phyloP scores from a whole-genome alignment of 92 coral and sea anemone species.

The Phenganax marumi region DNA sequence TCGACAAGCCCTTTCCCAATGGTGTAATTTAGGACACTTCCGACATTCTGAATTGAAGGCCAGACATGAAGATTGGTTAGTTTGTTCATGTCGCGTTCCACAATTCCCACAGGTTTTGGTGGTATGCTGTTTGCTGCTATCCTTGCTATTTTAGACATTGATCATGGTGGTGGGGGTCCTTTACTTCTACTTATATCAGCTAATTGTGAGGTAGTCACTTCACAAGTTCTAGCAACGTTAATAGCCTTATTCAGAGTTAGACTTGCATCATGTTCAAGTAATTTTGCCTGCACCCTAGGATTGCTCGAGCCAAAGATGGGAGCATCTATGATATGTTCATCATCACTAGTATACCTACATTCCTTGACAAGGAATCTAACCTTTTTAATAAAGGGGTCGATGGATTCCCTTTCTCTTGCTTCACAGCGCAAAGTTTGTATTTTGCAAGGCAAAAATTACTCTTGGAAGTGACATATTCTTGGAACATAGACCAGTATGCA shows the following conservation, averaged over 20 bases:
- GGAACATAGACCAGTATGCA: conserved; percentile 57
- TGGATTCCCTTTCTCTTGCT: conserved; percentile 13
- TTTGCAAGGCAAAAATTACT: conserved; percentile 58
- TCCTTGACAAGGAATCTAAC: conserved; percentile 12
- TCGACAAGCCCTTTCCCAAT: conserved; percentile 62
- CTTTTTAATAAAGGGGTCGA: conserved; percentile 7
- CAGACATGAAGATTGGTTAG: conserved; percentile 12
- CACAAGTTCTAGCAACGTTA: conserved; percentile 55
- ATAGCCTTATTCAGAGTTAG: conserved; percentile 30
- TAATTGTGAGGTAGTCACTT: conserved; percentile 20
- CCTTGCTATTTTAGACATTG: neutral
- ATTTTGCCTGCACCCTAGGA: neutral
- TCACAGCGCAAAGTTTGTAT: conserved; percentile 18
- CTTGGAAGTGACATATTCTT: conserved; percentile 52
- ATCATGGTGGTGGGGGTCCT: neutral
- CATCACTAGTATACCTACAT: neutral
- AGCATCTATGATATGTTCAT: conserved; percentile 16
- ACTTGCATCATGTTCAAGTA: conserved; percentile 32
- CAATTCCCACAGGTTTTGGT: neutral
- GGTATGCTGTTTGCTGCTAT: neutral
- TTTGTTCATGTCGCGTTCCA: neutral
- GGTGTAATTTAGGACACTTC: conserved; percentile 43
- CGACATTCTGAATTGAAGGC: conserved; percentile 44
- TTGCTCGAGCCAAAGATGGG: conserved; percentile 14
- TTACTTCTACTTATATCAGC: neutral